These are phyloP conservation scores for Notothenia coriiceps DNA, from an alignment of 2,113 vertebrate genomes.

Conservation along the genomic window DNA sequence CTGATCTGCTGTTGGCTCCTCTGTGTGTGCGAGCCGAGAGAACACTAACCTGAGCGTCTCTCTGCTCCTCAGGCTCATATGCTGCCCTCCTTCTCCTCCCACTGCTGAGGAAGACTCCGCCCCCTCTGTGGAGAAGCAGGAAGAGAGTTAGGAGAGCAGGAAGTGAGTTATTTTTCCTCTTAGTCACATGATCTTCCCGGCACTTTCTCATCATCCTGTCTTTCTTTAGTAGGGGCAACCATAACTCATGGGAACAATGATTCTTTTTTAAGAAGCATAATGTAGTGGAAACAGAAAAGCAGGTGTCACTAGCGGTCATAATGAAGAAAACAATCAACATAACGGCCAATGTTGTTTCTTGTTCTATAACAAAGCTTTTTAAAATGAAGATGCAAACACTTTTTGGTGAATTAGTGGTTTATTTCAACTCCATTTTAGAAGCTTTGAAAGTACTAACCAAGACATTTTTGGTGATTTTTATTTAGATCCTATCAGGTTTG, in stretches of 20 bases:
- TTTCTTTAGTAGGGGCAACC: background rate
- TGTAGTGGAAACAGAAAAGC: background rate
- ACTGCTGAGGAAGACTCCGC: slow-evolving; percentile 52
- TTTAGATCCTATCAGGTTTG: background rate
- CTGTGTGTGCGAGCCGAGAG: slow-evolving; percentile 28
- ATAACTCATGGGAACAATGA: background rate
- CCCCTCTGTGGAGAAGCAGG: slow-evolving; percentile 36
- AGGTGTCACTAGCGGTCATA: background rate
- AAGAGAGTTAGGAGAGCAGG: slow-evolving; percentile 58
- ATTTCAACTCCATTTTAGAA: too few species aligned
- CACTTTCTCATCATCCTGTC: slow-evolving; percentile 12
- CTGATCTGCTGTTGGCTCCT: background rate
- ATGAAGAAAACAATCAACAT: background rate
- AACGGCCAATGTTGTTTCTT: background rate
- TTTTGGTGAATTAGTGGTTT: too few species aligned
- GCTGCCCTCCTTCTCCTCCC: slow-evolving; percentile 37
- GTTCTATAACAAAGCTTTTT: too few species aligned
- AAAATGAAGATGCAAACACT: too few species aligned
- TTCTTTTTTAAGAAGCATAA: background rate
- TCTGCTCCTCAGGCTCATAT: slow-evolving; percentile 36
- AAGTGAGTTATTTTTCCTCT: slow-evolving; percentile 55
- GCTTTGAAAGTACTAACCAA: too few species aligned
- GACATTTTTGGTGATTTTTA: too few species aligned
- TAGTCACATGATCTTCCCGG: slow-evolving; percentile 34
- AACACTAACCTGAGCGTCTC: slow-evolving; percentile 54